Evolutionary conservation across 2,888 invertebrate species (phyloP).

Genomic region (Eulithis testata): DNA sequence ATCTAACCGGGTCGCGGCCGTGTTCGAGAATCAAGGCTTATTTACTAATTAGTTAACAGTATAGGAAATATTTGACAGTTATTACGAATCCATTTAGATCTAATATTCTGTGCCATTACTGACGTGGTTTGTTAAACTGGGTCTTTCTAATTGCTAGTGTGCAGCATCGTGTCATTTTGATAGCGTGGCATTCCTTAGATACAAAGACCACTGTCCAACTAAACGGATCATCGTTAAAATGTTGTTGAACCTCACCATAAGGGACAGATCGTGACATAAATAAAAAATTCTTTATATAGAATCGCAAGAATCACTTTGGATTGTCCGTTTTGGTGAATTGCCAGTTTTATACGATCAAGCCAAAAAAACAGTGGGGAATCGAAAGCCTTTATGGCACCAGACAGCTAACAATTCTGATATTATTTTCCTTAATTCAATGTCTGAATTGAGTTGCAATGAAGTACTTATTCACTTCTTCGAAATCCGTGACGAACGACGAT

Average conservation of each 20-base stretch:
- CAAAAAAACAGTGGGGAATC: too few relatives aligned
- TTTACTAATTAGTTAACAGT: background rate
- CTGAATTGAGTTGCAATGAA: too few relatives aligned
- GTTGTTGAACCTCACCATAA: background rate
- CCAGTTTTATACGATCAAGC: too few relatives aligned
- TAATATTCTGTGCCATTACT: too few relatives aligned
- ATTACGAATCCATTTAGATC: too few relatives aligned
- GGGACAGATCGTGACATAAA: background rate
- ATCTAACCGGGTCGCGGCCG: background rate
- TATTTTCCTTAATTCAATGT: too few relatives aligned
- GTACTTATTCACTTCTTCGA: too few relatives aligned
- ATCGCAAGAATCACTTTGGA: too few relatives aligned
- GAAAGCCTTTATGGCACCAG: too few relatives aligned
- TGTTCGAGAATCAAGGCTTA: background rate
- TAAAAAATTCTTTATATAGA: background rate
- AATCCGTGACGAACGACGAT: too few relatives aligned
- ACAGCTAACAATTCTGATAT: too few relatives aligned
- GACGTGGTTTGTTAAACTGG: background rate
- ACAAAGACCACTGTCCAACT: conserved; percentile 2
- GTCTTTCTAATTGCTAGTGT: background rate
- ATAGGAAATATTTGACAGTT: background rate
- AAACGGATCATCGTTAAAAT: background rate
- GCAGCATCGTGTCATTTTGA: background rate
- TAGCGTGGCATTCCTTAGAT: background rate
- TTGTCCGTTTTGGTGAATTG: too few relatives aligned